phyloP scores from a whole-genome alignment of 1,140 invertebrate species.

The Bombus vancouverensis region DNA sequence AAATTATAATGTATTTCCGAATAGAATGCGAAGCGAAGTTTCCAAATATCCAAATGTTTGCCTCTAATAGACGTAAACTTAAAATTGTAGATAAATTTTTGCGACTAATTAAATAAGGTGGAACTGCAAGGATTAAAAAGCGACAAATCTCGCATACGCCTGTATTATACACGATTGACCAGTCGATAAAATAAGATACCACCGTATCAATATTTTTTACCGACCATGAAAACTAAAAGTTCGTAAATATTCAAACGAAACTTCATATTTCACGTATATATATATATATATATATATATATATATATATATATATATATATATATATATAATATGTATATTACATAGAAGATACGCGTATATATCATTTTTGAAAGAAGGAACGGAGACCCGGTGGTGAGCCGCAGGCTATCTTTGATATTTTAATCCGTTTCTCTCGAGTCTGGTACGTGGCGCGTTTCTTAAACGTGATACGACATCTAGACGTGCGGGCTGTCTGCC shows the following conservation, averaged over 20 bases:
- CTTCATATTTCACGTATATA: neutral
- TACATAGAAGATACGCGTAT: neutral
- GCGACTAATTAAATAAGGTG: too few species aligned
- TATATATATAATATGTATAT: neutral
- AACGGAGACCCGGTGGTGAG: neutral
- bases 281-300: neutral
- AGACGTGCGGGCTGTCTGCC: conserved; percentile 26
- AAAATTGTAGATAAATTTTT: too few species aligned
- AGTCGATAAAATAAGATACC: too few species aligned
- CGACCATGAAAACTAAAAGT: neutral
- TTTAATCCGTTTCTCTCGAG: conserved; percentile 60
- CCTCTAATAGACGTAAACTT: too few species aligned
- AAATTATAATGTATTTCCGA: too few species aligned
- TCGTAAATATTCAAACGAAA: neutral
- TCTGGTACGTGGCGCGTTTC: conserved; percentile 51
- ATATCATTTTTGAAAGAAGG: neutral
- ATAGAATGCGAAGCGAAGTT: too few species aligned
- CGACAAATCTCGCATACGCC: too few species aligned
- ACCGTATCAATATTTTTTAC: too few species aligned
- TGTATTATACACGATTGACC: too few species aligned
- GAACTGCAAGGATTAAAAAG: too few species aligned
- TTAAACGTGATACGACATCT: conserved; percentile 45
- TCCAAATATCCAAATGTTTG: too few species aligned
- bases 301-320: neutral
- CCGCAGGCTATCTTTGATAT: conserved; percentile 66